Percentiles rank a stretch among this genome's conserved stretches.
Evolutionary conservation across 1,140 invertebrate genomes (phyloP).

Genomic region (Aphaenogaster ashmeadi): DNA sequence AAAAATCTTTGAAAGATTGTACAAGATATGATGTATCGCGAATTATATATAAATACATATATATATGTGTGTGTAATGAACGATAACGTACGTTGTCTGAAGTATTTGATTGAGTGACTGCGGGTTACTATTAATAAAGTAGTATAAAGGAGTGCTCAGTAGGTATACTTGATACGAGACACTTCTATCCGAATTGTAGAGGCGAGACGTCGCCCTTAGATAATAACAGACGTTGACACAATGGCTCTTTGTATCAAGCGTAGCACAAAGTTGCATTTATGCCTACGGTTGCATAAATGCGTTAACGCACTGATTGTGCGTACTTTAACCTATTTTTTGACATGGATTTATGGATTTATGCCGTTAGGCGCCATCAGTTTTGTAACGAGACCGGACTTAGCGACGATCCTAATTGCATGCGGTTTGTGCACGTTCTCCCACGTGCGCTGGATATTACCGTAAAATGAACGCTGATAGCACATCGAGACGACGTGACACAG

Average conservation of each 20-base stretch:
- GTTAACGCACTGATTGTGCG: constrained; percentile 51
- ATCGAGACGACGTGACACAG: constrained; percentile 36
- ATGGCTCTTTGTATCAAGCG: constrained; percentile 54
- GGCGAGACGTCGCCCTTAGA: constrained; percentile 37
- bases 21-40: not conserved
- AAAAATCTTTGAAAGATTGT: not conserved
- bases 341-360: constrained; percentile 57
- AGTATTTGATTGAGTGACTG: constrained; percentile 47
- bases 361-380: constrained; percentile 47
- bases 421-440: constrained; percentile 41
- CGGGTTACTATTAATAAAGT: constrained; percentile 56
- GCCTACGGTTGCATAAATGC: not conserved
- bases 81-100: constrained; percentile 13
- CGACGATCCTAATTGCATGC: constrained; percentile 55
- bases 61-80: not conserved
- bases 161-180: constrained; percentile 48
- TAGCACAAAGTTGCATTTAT: constrained; percentile 55
- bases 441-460: constrained; percentile 46
- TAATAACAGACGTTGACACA: constrained; percentile 56
- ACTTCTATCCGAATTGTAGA: constrained; percentile 59
- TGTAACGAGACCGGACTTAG: constrained; percentile 39
- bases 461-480: constrained; percentile 46
- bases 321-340: constrained; percentile 58
- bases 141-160: constrained; percentile 48
- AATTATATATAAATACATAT: constrained; percentile 20